Evolutionary conservation across 1,140 invertebrate genomes (phyloP), one percentile per base, ranked within the genome.

Genomic region (Lucilia sericata): DNA sequence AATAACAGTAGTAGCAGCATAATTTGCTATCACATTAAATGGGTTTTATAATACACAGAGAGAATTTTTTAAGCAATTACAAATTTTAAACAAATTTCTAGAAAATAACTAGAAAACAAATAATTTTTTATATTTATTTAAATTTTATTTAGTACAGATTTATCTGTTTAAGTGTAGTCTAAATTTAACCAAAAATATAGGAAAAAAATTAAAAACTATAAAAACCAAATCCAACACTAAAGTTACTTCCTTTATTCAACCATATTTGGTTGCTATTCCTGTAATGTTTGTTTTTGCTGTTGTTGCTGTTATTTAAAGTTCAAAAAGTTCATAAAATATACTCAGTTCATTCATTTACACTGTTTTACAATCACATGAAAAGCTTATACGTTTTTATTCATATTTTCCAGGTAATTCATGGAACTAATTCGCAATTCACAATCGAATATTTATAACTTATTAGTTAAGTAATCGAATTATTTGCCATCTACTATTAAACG

Each of bases 151-250:
- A 2, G 5, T 42, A 7, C 42, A 42, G 5, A 42, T 10, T 42
- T 42, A 8, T 42, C 42, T 30, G 1, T 42, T 42, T 42, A 42
- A 42, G 42, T 42, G 42, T 42, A 42, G 5, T 8, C 42, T 2
- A 42, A 42, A 42, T 42, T 42, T 42, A 42, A 42, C 42, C 42
- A 42, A 42, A 42, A 42, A 42, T 30, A 55, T n/a, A 55, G 51
- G 51, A 55, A 55, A 55, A 42, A 55, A 55, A 55, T 10, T 12
- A 13, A 55, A 55, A 55, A 55, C 51, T 17, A 42, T 42, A 42
- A 47, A 49, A 80, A 51, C 42, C 76, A 80, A 80, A 80, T 80
- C 42, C 76, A 51, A 49, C 76, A 80, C 76, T 51, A 80, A 80
- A 80, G n/a, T 49, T 51, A 80, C 14, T 21, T 80, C 47, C 76